A percentile compares a stretch with the other conserved stretches of the same genome.
Conservation (phyloP, 2,797 vertebrate species). For the Clamator glandarius region DNA sequence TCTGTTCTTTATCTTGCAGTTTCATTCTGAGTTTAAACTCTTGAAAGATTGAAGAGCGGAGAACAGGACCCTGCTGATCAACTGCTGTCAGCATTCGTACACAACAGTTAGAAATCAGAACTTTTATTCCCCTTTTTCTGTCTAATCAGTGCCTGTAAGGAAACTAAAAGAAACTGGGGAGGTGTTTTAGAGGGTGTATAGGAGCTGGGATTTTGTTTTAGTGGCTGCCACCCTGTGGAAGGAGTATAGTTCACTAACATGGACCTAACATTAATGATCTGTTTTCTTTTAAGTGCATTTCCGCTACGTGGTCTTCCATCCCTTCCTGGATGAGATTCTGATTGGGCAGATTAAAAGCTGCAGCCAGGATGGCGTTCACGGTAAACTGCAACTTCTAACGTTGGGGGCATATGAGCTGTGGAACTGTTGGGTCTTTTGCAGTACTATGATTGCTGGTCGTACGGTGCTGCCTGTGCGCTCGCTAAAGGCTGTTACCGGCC, state of each 20-base stretch:
- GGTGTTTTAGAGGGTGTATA: neutral
- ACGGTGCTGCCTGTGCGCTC: neutral
- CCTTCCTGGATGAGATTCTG: slow-evolving; percentile 96
- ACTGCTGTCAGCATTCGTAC: neutral
- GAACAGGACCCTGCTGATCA: neutral
- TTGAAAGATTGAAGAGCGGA: neutral
- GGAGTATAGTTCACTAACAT: neutral
- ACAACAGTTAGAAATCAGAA: neutral
- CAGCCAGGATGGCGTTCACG: slow-evolving; percentile 94
- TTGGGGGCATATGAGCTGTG: neutral
- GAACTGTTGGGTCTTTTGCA: neutral
- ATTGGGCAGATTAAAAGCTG: slow-evolving; percentile 97
- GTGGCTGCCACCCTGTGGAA: slow-evolving; percentile 27
- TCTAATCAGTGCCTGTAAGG: neutral
- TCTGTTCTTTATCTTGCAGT: neutral
- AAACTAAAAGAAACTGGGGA: neutral
- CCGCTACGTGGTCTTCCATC: slow-evolving; percentile 95
- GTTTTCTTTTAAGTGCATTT: slow-evolving; percentile 87
- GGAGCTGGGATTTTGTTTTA: slow-evolving; percentile 8
- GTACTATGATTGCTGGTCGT: neutral
- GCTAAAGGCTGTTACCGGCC: neutral
- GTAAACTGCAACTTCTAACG: slow-evolving; percentile 68
- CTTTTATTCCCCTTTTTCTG: neutral
- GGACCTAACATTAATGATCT: neutral
- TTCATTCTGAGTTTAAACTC: neutral